phyloP scores from a whole-genome alignment of 2,888 invertebrate genomes.

The Diplolepis rosae region DNA sequence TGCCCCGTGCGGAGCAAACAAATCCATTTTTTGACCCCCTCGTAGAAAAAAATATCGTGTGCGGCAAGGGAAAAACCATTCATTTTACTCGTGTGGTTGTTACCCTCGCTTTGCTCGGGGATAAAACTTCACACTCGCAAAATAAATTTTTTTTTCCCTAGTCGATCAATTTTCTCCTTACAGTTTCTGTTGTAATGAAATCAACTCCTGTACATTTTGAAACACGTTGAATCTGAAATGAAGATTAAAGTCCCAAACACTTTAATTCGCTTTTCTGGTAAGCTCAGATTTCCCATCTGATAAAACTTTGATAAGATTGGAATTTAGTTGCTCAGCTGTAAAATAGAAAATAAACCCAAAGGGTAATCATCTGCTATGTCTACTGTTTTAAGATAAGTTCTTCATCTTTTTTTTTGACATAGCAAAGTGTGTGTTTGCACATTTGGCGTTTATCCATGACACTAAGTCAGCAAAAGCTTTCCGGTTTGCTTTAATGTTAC shows the following conservation, averaged over 20 bases:
- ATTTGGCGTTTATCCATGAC: not conserved
- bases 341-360: slow-evolving; percentile 8
- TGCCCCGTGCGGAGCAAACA: too few species aligned
- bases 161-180: too few species aligned
- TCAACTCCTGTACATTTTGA: too few species aligned
- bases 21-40: too few species aligned
- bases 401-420: not conserved
- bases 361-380: slow-evolving; percentile 7
- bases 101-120: too few species aligned
- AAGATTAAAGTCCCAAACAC: not conserved
- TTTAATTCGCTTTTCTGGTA: not conserved
- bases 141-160: too few species aligned
- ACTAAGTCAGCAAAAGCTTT: not conserved
- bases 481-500: not conserved
- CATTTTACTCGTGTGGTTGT: too few species aligned
- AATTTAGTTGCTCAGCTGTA: not conserved
- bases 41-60: too few species aligned
- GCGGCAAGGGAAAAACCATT: too few species aligned
- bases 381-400: not conserved
- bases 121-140: too few species aligned
- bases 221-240: not conserved
- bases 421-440: not conserved
- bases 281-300: not conserved
- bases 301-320: not conserved
- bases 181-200: too few species aligned